These are phyloP conservation scores for Oreochromis mossambicus DNA, from an alignment of 2,797 vertebrate genomes.

Conservation along the genomic window DNA sequence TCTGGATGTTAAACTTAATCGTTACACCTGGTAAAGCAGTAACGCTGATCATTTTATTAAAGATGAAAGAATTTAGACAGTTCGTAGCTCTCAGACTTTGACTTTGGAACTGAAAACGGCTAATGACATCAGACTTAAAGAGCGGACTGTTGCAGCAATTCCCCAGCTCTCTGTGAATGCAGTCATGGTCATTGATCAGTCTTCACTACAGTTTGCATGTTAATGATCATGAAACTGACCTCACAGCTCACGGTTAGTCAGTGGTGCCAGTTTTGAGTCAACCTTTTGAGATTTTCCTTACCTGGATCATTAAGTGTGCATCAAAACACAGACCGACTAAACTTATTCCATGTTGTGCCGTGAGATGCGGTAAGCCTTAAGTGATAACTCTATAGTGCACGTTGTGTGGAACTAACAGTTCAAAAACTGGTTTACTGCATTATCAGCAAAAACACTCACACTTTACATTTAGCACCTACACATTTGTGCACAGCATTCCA, in stretches of 20 bases:
- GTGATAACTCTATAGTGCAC: not conserved
- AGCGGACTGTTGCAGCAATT: not conserved
- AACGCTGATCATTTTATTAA: not conserved
- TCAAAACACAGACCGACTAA: not conserved
- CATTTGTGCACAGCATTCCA: not conserved
- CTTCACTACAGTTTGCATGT: not conserved
- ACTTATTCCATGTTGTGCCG: not conserved
- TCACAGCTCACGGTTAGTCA: not conserved
- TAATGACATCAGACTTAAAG: not conserved
- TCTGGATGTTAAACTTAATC: not conserved
- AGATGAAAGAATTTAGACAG: not conserved
- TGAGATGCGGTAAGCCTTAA: accelerated
- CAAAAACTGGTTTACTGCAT: not conserved
- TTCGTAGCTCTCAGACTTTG: not conserved
- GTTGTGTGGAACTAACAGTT: not conserved
- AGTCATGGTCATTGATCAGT: not conserved
- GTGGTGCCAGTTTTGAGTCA: not conserved
- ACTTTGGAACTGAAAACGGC: not conserved
- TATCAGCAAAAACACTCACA: not conserved
- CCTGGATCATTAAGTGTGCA: not conserved
- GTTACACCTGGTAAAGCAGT: not conserved
- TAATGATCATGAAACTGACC: not conserved
- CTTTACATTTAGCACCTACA: not conserved
- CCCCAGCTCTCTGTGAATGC: not conserved
- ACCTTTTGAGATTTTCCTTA: not conserved